Percentiles rank a stretch among this genome's conserved stretches.
These are phyloP conservation scores for Cryptoprocta ferox DNA, from an alignment of 2,797 vertebrate species.

Conservation along the genomic window DNA sequence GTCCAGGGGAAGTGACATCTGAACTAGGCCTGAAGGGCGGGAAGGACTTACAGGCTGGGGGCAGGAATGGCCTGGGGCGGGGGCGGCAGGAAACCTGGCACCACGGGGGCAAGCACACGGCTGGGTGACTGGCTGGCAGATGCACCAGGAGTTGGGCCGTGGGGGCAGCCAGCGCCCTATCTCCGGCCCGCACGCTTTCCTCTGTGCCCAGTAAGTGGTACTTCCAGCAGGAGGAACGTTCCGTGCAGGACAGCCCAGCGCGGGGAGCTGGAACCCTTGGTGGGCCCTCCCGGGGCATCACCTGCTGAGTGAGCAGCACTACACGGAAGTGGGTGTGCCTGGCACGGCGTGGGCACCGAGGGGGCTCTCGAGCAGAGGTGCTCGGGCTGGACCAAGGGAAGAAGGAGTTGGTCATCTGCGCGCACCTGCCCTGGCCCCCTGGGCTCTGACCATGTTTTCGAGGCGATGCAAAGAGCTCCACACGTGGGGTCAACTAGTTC, in stretches of 20 bases:
- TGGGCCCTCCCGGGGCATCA: not conserved
- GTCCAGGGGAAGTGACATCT: not conserved
- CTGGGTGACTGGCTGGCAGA: not conserved
- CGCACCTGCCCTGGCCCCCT: too few species aligned
- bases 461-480: not conserved
- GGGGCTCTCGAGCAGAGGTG: not conserved
- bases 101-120: not conserved
- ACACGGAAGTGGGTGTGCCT: not conserved
- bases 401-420: not conserved
- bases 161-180: not conserved
- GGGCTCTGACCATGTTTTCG: not conserved
- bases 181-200: not conserved
- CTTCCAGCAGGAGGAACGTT: not conserved
- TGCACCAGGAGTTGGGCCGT: not conserved
- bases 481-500: not conserved
- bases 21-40: not conserved
- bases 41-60: not conserved
- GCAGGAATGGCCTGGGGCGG: not conserved
- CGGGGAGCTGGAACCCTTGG: not conserved
- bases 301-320: not conserved
- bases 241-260: not conserved
- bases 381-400: not conserved
- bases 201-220: fast-evolving
- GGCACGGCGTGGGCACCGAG: not conserved
- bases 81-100: not conserved